Conservation (phyloP, 92 coral and sea anemone genomes). For the Porites cylindrica region DNA sequence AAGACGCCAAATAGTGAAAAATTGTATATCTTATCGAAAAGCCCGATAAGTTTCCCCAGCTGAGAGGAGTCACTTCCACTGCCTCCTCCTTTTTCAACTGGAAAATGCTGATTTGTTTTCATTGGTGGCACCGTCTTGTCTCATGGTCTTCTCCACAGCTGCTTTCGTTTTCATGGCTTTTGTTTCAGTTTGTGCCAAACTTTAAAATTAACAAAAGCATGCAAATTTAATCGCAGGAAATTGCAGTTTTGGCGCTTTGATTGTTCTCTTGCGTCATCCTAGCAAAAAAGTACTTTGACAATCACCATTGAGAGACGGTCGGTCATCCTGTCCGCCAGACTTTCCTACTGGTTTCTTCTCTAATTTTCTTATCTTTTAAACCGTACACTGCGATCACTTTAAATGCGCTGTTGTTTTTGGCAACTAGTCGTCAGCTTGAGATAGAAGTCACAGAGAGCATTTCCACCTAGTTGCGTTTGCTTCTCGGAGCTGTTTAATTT, state of each 20-base stretch:
- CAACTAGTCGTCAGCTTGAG: not conserved
- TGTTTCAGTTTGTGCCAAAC: not conserved
- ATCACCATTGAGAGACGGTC: not conserved
- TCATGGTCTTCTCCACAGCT: not conserved
- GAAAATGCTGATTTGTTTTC: no score
- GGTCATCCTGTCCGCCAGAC: not conserved
- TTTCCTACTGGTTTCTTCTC: conserved; percentile 1
- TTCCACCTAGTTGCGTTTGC: not conserved
- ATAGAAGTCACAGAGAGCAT: not conserved
- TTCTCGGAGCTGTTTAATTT: not conserved
- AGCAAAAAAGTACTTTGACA: not conserved
- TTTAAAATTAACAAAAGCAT: conserved; percentile 17
- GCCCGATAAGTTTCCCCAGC: not conserved
- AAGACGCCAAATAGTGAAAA: no score
- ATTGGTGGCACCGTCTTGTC: not conserved
- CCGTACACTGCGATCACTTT: not conserved
- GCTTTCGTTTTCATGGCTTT: not conserved
- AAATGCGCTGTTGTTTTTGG: not conserved
- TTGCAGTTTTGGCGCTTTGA: not conserved
- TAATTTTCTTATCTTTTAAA: not conserved
- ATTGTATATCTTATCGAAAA: no score
- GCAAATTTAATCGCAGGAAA: conserved; percentile 30
- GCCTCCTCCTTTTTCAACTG: no score
- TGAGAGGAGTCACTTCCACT: no score
- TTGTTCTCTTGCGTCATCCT: not conserved